These are phyloP conservation scores for Drosophila monieri DNA, from an alignment of 2,888 invertebrate genomes.

Conservation along the genomic window DNA sequence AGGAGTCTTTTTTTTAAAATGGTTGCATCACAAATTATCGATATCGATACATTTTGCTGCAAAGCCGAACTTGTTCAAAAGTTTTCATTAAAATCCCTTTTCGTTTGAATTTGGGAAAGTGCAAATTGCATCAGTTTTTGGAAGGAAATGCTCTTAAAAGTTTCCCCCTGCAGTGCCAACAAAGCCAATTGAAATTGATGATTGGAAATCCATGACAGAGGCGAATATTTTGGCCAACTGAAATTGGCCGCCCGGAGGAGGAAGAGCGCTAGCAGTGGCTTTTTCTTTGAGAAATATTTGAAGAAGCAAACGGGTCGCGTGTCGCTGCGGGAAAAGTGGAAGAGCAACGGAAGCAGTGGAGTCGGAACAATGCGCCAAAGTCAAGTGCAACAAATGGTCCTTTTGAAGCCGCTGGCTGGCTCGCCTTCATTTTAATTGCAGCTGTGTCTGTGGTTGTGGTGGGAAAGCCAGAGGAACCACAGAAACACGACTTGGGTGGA, in stretches of 20 bases:
- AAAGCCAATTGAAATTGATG: slow-evolving; percentile 67
- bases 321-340: slow-evolving; percentile 19
- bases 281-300: slow-evolving; percentile 17
- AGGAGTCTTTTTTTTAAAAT: neutral
- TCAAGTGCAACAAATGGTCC: slow-evolving; percentile 57
- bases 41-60: slow-evolving; percentile 10
- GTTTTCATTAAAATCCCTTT: neutral
- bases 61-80: slow-evolving; percentile 7
- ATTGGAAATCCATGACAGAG: slow-evolving; percentile 47
- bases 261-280: slow-evolving; percentile 1
- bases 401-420: slow-evolving; percentile 51
- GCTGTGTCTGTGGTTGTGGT: slow-evolving; percentile 30
- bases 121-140: slow-evolving; percentile 10
- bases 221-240: slow-evolving; percentile 30
- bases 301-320: slow-evolving; percentile 25
- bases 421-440: slow-evolving; percentile 69
- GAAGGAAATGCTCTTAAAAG: slow-evolving; percentile 31
- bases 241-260: slow-evolving; percentile 5
- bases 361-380: slow-evolving; percentile 41
- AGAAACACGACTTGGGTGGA: slow-evolving; percentile 44
- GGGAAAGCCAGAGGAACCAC: slow-evolving; percentile 33
- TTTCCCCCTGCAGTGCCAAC: slow-evolving; percentile 41
- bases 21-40: slow-evolving; percentile 12
- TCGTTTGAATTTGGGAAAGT: slow-evolving; percentile 1
- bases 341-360: slow-evolving; percentile 49